phyloP scores from a whole-genome alignment of 2,797 vertebrate genomes.

The Netta rufina region DNA sequence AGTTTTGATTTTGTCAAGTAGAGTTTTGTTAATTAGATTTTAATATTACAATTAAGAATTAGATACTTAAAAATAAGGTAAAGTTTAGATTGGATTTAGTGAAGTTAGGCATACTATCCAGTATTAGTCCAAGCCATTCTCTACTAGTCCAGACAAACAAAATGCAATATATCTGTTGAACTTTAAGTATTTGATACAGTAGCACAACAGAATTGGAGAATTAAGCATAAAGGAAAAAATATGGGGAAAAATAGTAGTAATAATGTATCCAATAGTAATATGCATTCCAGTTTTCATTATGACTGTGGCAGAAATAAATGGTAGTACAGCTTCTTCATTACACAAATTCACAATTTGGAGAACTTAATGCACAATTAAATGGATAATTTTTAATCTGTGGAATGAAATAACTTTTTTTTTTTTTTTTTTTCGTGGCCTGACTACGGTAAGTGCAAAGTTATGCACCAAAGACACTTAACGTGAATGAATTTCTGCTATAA shows the following conservation, averaged over 20 bases:
- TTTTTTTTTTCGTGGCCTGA: neutral
- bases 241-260: accelerated
- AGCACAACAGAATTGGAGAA: neutral
- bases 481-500: neutral
- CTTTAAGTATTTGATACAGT: neutral
- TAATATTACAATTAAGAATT: neutral
- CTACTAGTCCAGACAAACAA: neutral
- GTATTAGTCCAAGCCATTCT: neutral
- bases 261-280: neutral
- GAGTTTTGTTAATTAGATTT: neutral
- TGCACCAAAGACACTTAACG: neutral
- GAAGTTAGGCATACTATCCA: neutral
- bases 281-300: neutral
- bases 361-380: neutral
- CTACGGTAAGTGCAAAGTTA: neutral
- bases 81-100: neutral
- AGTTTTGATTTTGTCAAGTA: neutral
- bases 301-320: neutral
- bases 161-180: neutral
- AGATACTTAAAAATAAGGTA: neutral
- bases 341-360: neutral
- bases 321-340: neutral
- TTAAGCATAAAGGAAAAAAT: neutral
- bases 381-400: neutral
- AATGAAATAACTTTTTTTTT: neutral